These are phyloP conservation scores for Tor tambroides DNA, from an alignment of 2,113 vertebrate genomes.

Conservation along the genomic window DNA sequence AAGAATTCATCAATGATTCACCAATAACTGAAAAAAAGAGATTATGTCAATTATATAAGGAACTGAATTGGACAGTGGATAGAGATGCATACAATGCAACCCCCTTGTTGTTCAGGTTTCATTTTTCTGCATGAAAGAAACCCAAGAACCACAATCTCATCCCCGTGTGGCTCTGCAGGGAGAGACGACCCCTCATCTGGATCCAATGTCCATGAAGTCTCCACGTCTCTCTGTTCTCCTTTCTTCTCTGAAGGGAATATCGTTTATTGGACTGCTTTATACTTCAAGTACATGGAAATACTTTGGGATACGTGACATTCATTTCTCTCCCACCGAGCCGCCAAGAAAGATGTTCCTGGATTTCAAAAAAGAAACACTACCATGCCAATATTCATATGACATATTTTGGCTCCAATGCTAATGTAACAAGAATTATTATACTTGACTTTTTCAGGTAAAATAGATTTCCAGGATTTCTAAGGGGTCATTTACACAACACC, in stretches of 20 bases:
- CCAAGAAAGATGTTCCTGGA: neutral
- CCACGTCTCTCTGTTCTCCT: constrained; percentile 34
- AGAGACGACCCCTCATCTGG: constrained; percentile 54
- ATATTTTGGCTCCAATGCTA: constrained; percentile 61
- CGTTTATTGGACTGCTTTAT: constrained; percentile 33
- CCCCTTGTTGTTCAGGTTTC: neutral
- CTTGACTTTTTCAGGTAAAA: neutral
- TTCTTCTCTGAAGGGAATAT: constrained; percentile 36
- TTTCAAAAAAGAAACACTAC: neutral
- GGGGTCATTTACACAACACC: too few relatives aligned
- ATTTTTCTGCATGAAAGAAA: constrained; percentile 7
- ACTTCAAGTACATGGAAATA: constrained; percentile 47
- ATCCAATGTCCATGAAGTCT: constrained; percentile 55
- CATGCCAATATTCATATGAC: constrained; percentile 44
- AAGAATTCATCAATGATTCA: neutral
- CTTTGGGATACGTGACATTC: constrained; percentile 61
- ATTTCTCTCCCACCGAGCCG: constrained; percentile 22
- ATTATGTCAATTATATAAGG: too few relatives aligned
- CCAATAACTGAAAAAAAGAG: too few relatives aligned
- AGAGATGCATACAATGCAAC: neutral
- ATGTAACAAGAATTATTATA: neutral
- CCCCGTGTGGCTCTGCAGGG: neutral
- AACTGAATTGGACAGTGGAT: neutral
- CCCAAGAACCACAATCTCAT: constrained; percentile 21
- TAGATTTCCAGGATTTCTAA: neutral